Base-by-base conservation (phyloP, 2,797 vertebrate species). In the Phoeniculus purpureus region DNA sequence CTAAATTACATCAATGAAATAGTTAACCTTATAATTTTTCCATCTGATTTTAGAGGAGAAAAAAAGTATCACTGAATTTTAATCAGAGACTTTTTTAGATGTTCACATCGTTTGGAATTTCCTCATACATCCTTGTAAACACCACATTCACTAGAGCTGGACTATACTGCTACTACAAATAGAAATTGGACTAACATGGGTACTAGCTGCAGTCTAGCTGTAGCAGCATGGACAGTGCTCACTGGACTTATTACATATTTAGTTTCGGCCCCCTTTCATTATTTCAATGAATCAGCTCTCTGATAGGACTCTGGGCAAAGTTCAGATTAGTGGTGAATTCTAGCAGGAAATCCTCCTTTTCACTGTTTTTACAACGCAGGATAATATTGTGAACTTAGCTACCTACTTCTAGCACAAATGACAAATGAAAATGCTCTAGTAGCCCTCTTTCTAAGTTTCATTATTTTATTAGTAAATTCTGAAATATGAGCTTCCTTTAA, bases 71-170 rank as follows among this genome's bases (percentile, higher is more conserved):
- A 12, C 10, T 43, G 55, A 70, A 54, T 15, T 75, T 6, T 32
- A 65, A 61, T 15, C 2, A 18, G 15, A 34, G 26, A 5, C 64
- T 71, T 64, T 6, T 10, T 32, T 6, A 32, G 32, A 45, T 21
- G 3, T 43, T 8, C 11, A 12, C 4, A 3, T 16, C 48, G 14
- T 2, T 80, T 80, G 47, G 7, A 6, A 27, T 85, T 78, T 85
- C 9, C 15, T 55, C 31, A 8, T 6, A 12, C 4, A 15, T 60
- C 51, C n/a, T 71, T 34, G 4, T 4, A 19, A 73, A 55, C 3
- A 34, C 3, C 10, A 12, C 6, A 1, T 32, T 72, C 1, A 0
- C 17, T 26, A 18, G 12, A 61, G 3, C 32, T 84, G 66, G 15
- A 26, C 12, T 82, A 4, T 48, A 29, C 13, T 72, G 40, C 4